Base-by-base conservation (phyloP, 2,113 vertebrate species). In the Prunella fulvescens region DNA sequence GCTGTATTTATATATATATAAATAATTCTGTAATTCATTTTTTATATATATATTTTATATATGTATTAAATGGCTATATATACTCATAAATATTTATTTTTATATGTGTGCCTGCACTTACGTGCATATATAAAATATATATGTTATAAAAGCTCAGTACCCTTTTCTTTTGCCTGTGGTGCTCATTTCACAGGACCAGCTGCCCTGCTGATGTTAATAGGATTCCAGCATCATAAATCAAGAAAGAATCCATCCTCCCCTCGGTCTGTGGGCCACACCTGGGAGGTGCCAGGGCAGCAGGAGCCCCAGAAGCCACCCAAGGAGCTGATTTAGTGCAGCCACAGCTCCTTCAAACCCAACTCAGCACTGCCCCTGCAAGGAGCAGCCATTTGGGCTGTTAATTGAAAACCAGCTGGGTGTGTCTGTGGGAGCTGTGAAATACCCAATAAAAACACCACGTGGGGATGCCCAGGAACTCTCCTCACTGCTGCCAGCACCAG, bases 361-460 rank as follows among this genome's bases (percentile, higher is more conserved):
- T 29, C 42, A 5, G 39, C 0, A 0, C 58, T 50, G 64, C 44
- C 15, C 1, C n/a, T 64, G 17, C 53, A 58, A 42, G 33, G 25
- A 14, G 80, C 25, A 11, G 10, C 5, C 35, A 14, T 23, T 19
- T 23, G 15, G 29, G 18, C 48, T 31, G 18, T 5, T 33, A 20
- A 67, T 60, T 60, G 19, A 14, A 96, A 86, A 67, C 29, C 67
- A 47, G 80, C 50, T 24, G 5, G 5, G 44, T 47, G 31, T 3
- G 48, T 12, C 29, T 62, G 56, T 9, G 61, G 37, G 37, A 74
- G 61, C n/a, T 66, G 64, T 29, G 62, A 79, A 92, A 85, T 9
- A 42, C 22, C 19, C 58, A 37, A 61, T n/a, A 66, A 88, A 90
- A 90, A 88, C 2, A 45, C 7, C 47, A 28, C 0, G 3, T 33